Evolutionary conservation across 2,888 invertebrate genomes (phyloP).

Genomic region (Rotaria magnacalcarata): DNA sequence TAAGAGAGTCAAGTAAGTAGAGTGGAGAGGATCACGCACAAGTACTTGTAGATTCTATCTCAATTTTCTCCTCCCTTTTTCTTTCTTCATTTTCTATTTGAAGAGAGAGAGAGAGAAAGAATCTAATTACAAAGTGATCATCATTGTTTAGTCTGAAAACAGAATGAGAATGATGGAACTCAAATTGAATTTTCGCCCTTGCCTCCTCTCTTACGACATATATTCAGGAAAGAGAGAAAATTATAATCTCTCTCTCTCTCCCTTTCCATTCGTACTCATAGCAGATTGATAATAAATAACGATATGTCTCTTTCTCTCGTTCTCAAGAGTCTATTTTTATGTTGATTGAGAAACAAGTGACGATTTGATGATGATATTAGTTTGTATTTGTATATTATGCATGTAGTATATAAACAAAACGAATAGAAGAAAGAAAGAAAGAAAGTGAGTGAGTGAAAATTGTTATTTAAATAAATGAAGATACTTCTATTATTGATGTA

Average conservation of each 20-base stretch:
- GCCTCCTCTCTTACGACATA: neutral
- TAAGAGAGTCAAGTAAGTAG: neutral
- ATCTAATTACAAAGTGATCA: conserved; percentile 29
- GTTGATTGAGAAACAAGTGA: neutral
- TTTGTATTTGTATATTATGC: neutral
- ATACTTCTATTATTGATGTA: neutral
- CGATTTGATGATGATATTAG: conserved; percentile 1
- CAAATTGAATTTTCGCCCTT: conserved; percentile 4
- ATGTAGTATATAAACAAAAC: neutral
- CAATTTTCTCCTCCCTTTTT: neutral
- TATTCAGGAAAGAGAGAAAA: neutral
- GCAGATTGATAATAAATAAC: neutral
- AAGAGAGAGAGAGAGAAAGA: neutral
- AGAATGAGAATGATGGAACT: conserved; percentile 1
- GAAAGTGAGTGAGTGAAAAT: neutral
- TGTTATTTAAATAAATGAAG: neutral
- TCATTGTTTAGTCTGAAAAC: conserved; percentile 29
- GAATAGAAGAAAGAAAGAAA: neutral
- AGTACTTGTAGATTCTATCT: neutral
- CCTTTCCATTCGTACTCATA: neutral
- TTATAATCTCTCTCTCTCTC: neutral
- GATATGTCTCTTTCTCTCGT: neutral
- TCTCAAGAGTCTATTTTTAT: conserved; percentile 2
- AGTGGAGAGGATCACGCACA: conserved; percentile 4
- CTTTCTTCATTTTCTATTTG: no score